Percentiles rank a stretch among this genome's conserved stretches.
Evolutionary conservation across 1,140 invertebrate species (phyloP).

Genomic region (Scaptomyza graminum): DNA sequence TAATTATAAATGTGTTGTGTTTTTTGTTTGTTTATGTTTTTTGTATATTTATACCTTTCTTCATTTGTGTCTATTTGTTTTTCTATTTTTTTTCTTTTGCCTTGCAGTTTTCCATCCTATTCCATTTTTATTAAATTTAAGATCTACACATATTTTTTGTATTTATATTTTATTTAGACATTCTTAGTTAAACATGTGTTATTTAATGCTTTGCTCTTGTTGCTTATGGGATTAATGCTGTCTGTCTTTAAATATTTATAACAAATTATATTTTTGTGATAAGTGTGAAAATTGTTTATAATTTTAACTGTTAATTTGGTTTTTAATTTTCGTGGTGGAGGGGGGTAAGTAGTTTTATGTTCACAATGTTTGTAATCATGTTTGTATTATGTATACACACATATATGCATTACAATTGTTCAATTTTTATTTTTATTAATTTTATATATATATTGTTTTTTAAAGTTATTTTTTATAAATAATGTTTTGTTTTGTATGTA

Average conservation of each 20-base stretch:
- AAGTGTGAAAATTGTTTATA: background rate
- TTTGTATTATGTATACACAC: slow-evolving; percentile 50
- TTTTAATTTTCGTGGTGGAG: slow-evolving; percentile 9
- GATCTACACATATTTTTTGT: slow-evolving; percentile 56
- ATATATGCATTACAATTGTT: slow-evolving; percentile 59
- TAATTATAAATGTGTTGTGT: slow-evolving; percentile 71
- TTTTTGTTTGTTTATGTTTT: slow-evolving; percentile 19
- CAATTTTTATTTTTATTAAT: slow-evolving; percentile 22
- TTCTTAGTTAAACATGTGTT: slow-evolving; percentile 48
- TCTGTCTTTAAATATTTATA: slow-evolving; percentile 56
- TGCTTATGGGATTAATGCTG: slow-evolving; percentile 26
- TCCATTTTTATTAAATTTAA: slow-evolving; percentile 40
- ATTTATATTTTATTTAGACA: slow-evolving; percentile 49
- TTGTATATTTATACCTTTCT: slow-evolving; percentile 48
- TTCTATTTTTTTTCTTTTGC: slow-evolving; percentile 25
- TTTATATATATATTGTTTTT: slow-evolving; percentile 53
- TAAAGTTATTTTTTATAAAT: slow-evolving; percentile 62
- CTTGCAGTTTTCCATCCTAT: slow-evolving; percentile 31
- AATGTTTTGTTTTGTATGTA: slow-evolving; percentile 47
- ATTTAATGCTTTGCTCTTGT: slow-evolving; percentile 48
- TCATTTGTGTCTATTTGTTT: slow-evolving; percentile 43
- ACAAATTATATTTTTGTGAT: slow-evolving; percentile 54
- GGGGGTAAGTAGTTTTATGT: slow-evolving; percentile 10
- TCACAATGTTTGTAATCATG: slow-evolving; percentile 37
- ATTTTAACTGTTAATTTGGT: slow-evolving; percentile 1